Percentiles rank a stretch among this genome's conserved stretches.
Evolutionary conservation across 2,797 vertebrate genomes (phyloP).

Genomic region (Lutjanus argentimaculatus): DNA sequence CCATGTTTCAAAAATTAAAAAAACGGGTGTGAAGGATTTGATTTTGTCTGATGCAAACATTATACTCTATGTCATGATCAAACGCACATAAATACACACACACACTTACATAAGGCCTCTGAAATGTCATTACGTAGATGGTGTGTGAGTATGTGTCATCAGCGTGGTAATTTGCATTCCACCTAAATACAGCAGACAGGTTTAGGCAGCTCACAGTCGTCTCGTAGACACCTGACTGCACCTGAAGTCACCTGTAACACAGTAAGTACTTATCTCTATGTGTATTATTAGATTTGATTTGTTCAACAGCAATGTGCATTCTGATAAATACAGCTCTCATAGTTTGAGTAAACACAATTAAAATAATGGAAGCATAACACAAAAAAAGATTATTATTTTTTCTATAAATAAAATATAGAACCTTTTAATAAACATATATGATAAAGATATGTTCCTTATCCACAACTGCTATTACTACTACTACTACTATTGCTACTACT

Average conservation of each 20-base stretch:
- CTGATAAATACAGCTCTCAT: neutral
- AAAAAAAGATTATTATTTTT: no score
- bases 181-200: slow-evolving; percentile 55
- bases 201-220: slow-evolving; percentile 22
- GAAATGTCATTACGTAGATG: neutral
- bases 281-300: neutral
- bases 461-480: no score
- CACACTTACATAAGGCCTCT: neutral
- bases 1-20: neutral
- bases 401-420: no score
- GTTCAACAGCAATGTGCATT: neutral
- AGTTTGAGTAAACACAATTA: neutral
- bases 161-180: neutral
- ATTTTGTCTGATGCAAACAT: neutral
- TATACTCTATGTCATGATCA: neutral
- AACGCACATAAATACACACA: neutral
- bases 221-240: neutral
- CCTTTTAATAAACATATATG: no score
- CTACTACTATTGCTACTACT: no score
- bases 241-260: neutral
- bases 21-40: neutral
- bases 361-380: no score
- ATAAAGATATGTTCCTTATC: no score
- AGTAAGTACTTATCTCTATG: slow-evolving; percentile 42
- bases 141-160: slow-evolving; percentile 21